Evolutionary conservation across 2,113 vertebrate genomes (phyloP).

Genomic region (Bubo bubo): DNA sequence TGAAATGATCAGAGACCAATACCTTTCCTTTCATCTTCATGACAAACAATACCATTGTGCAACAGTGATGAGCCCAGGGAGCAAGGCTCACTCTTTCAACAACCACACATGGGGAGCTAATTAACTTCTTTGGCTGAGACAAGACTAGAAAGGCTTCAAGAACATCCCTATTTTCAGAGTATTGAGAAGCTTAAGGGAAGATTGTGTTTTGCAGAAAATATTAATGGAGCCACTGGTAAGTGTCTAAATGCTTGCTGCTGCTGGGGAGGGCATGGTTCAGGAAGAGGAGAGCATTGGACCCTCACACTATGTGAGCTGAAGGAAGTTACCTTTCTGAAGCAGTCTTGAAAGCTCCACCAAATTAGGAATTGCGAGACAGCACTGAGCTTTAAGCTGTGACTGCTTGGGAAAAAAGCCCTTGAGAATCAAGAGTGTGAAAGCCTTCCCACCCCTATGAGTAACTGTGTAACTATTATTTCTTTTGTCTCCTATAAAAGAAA

Average conservation of each 20-base stretch:
- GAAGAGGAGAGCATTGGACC: not conserved
- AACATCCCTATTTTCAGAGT: not conserved
- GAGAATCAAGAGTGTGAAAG: not conserved
- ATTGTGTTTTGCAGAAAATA: not conserved
- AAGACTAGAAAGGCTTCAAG: not conserved
- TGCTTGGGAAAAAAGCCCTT: not conserved
- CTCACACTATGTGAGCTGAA: not conserved
- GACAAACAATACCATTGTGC: not conserved
- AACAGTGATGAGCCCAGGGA: not conserved
- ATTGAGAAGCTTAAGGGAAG: not conserved
- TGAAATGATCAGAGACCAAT: not conserved
- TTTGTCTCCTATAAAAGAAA: not conserved
- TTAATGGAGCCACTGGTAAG: not conserved
- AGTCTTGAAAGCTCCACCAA: not conserved
- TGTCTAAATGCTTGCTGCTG: not conserved
- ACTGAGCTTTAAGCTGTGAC: not conserved
- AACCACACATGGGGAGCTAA: not conserved
- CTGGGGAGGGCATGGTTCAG: not conserved
- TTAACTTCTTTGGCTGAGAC: not conserved
- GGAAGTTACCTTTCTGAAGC: not conserved
- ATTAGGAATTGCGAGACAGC: not conserved
- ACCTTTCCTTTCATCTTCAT: not conserved
- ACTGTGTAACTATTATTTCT: not conserved
- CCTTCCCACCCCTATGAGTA: slow-evolving; percentile 30
- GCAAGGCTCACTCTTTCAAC: not conserved